phyloP scores from a whole-genome alignment of 2,888 invertebrate species.

The Cordilura impudica region DNA sequence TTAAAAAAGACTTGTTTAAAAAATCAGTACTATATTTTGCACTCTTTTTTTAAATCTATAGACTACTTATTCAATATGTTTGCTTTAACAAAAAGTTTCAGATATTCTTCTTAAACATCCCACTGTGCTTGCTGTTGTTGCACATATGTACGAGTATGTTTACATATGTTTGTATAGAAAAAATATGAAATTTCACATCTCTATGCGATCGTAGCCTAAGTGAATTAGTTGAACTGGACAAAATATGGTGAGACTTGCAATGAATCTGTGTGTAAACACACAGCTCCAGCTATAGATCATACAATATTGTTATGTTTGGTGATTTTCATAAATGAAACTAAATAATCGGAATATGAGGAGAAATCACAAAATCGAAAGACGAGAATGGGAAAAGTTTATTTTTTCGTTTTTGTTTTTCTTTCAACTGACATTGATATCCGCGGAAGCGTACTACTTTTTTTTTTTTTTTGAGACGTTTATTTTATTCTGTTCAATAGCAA shows the following conservation, averaged over 20 bases:
- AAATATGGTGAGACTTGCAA: slow-evolving; percentile 44
- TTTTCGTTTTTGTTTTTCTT: slow-evolving; percentile 19
- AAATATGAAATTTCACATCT: slow-evolving; percentile 57
- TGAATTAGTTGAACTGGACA: slow-evolving; percentile 46
- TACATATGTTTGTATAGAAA: slow-evolving; percentile 26
- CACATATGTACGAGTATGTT: too few species aligned
- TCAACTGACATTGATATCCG: slow-evolving; percentile 50
- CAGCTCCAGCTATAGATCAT: slow-evolving; percentile 52
- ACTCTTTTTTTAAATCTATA: too few species aligned
- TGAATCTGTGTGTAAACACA: slow-evolving; percentile 38
- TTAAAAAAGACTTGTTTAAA: too few species aligned
- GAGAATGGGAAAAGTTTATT: not conserved
- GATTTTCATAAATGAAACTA: slow-evolving; percentile 1
- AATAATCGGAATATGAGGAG: slow-evolving; percentile 24
- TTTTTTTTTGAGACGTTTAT: slow-evolving; percentile 1
- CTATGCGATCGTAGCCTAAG: slow-evolving; percentile 25
- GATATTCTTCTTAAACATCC: too few species aligned
- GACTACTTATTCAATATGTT: too few species aligned
- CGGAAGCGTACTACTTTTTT: slow-evolving; percentile 42
- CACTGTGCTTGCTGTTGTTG: slow-evolving; percentile 32
- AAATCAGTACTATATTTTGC: too few species aligned
- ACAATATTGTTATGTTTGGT: slow-evolving; percentile 36
- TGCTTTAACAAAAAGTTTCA: too few species aligned
- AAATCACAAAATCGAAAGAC: slow-evolving; percentile 24
- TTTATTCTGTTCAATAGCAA: not conserved